Evolutionary conservation across 2,113 vertebrate species (phyloP), one percentile per base, ranked within the genome.

Genomic region (Nettapus auritus): DNA sequence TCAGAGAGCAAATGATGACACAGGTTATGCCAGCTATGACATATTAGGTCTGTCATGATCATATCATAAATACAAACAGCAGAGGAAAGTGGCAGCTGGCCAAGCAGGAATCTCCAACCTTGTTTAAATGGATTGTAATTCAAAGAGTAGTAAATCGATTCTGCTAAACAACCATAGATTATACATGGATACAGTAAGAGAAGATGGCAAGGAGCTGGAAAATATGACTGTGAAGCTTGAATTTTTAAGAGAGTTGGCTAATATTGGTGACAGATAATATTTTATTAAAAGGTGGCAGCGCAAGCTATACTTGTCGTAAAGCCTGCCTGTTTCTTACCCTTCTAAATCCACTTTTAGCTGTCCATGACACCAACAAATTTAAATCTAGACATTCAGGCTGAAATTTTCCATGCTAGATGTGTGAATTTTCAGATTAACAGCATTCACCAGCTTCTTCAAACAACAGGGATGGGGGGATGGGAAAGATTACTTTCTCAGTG

Each of bases 231-330:
- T 21, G 78, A 85, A 63, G 31, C 60, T 70, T 91, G 40, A 88
- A 93, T 86, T 93, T 94, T 93, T 89, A 86, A 79, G 67, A 78
- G 56, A 52, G 62, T 36, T 90, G 80, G 56, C 62, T 91, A 86
- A 95, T 93, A 93, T 93, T 82, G 66, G 76, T 76, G 90, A 82
- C 80, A 94, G 67, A 57, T 91, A 91, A 57, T 87, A 88, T 89
- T 93, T 95, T 92, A 86, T 91, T 89, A 86, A 89, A 90, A 93
- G 44, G 55, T 84, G 29, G 73, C 50, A 60, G 80, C 82, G 86
- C 80, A 90, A 79, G 80, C 67, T 57, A n/a, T 64, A 70, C 62
- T 78, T 78, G 11, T 48, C 85, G 46, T 77, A 96, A 78, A 86
- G 70, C 53, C 46, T 88, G 17, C 28, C 13, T 79, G 28, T 50